Conservation (phyloP, 2,113 vertebrate genomes). For the Peromyscus maniculatus region DNA sequence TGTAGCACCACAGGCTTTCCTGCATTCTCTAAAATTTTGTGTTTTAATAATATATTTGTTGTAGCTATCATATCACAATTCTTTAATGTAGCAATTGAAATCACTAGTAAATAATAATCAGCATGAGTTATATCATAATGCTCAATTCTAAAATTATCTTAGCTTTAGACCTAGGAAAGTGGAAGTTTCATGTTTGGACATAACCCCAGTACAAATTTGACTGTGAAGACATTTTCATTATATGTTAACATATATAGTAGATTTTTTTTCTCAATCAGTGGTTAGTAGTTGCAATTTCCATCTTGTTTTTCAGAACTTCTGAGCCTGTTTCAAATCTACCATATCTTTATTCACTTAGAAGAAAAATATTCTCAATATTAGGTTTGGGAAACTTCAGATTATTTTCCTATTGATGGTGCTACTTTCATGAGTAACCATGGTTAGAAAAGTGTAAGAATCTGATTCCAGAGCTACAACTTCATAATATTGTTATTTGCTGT, state of each 20-base stretch:
- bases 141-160: constrained; percentile 1
- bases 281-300: not conserved
- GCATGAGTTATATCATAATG: not conserved
- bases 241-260: not conserved
- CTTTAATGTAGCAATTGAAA: constrained; percentile 50
- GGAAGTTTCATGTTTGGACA: not conserved
- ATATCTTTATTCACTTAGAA: constrained; percentile 6
- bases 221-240: constrained; percentile 16
- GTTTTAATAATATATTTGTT: constrained; percentile 45
- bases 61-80: not conserved
- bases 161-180: not conserved
- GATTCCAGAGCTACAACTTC: not conserved
- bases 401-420: not conserved
- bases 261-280: not conserved
- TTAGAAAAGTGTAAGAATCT: not conserved
- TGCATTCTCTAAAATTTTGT: constrained; percentile 27
- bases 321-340: not conserved
- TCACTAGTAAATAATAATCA: constrained; percentile 60
- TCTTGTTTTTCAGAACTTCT: constrained; percentile 1
- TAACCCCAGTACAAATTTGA: constrained; percentile 15
- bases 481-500: not conserved
- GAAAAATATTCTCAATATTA: constrained; percentile 3
- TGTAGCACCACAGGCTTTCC: not conserved
- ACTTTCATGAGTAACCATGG: not conserved
- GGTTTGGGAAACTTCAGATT: not conserved